These are phyloP conservation scores for Melipona quadrifasciata DNA, from an alignment of 1,140 invertebrate species.

Conservation along the genomic window DNA sequence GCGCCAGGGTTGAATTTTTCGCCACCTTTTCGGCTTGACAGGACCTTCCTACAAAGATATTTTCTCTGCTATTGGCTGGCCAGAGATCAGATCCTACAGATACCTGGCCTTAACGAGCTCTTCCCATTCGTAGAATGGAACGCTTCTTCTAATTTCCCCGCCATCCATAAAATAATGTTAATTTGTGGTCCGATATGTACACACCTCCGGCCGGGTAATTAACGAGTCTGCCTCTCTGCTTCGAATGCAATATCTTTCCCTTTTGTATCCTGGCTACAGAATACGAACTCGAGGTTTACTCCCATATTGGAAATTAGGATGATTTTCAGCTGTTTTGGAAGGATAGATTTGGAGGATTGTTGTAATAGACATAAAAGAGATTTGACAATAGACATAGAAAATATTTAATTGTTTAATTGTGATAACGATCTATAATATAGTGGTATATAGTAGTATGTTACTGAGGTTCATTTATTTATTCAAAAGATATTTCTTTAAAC, in stretches of 20 bases:
- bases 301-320: neutral
- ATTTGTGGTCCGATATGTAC: slow-evolving; percentile 37
- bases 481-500: too few species aligned
- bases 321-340: neutral
- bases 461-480: too few species aligned
- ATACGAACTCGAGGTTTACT: neutral
- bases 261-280: too few species aligned
- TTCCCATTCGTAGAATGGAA: slow-evolving; percentile 6
- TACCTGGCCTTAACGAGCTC: slow-evolving; percentile 57
- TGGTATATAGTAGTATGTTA: too few species aligned
- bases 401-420: too few species aligned
- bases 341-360: neutral
- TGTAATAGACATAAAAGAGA: too few species aligned
- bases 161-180: slow-evolving; percentile 46
- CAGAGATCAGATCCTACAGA: slow-evolving; percentile 70
- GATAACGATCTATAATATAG: too few species aligned
- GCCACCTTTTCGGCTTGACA: slow-evolving; percentile 64
- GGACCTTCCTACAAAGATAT: slow-evolving; percentile 45
- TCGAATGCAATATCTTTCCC: neutral
- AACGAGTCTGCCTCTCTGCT: neutral
- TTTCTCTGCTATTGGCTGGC: slow-evolving; percentile 52
- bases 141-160: slow-evolving; percentile 41
- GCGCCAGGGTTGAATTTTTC: slow-evolving; percentile 74
- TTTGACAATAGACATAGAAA: too few species aligned
- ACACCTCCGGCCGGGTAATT: slow-evolving; percentile 11